These are phyloP conservation scores for Eumacrocentrus americanus DNA, from an alignment of 2,888 invertebrate genomes.

Conservation along the genomic window DNA sequence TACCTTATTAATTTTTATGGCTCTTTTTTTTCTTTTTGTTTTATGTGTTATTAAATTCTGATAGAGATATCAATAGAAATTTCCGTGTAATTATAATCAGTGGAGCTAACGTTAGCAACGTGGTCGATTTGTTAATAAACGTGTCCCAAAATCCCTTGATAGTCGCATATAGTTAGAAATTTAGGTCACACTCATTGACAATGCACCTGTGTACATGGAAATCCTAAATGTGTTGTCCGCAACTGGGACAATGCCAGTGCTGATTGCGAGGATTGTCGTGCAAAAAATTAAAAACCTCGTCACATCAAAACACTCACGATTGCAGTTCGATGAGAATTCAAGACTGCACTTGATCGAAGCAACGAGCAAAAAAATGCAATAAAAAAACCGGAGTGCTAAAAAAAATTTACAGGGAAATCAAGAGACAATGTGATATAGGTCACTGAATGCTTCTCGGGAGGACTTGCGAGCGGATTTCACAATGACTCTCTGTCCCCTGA, in stretches of 20 bases:
- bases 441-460: neutral
- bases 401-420: neutral
- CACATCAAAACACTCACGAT: neutral
- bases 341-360: neutral
- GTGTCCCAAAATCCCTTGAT: no score
- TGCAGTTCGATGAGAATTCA: neutral
- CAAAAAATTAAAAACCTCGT: no score
- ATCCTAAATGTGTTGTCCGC: conserved; percentile 38
- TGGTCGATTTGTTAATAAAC: no score
- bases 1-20: conserved; percentile 7
- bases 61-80: no score
- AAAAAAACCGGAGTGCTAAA: neutral
- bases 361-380: no score
- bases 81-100: no score
- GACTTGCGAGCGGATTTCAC: conserved; percentile 31
- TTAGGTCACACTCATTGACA: neutral
- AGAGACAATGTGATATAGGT: neutral
- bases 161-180: neutral
- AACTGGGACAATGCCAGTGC: conserved; percentile 50
- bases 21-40: neutral
- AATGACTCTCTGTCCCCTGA: conserved; percentile 2
- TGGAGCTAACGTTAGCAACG: no score
- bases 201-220: conserved; percentile 8
- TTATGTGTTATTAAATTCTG: no score
- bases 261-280: conserved; percentile 55